A percentile compares a stretch with the other conserved stretches of the same genome.
Conservation (phyloP, 2,797 vertebrate genomes). For the Crocidura indochinensis region DNA sequence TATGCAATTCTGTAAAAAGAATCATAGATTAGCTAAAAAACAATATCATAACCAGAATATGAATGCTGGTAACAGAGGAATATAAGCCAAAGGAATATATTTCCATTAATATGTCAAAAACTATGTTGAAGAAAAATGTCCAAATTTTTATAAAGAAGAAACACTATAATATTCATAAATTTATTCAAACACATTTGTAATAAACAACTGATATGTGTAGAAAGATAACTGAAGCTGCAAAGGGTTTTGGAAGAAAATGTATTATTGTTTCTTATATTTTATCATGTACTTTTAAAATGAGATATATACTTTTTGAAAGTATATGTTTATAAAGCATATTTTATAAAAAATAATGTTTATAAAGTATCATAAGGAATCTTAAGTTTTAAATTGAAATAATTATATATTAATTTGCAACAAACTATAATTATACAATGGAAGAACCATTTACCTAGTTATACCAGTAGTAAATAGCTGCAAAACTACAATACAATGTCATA, state of each 20-base stretch:
- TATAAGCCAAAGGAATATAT: slow-evolving; percentile 24
- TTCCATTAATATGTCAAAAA: slow-evolving; percentile 3
- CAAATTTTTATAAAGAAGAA: slow-evolving; percentile 39
- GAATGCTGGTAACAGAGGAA: too few relatives aligned
- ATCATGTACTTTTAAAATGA: slow-evolving; percentile 53
- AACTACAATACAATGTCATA: slow-evolving; percentile 10
- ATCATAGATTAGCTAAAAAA: too few relatives aligned
- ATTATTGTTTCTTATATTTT: slow-evolving; percentile 2
- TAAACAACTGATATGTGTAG: slow-evolving; percentile 11
- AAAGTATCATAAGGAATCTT: too few relatives aligned
- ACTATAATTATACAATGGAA: too few relatives aligned
- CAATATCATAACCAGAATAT: too few relatives aligned
- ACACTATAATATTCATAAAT: background rate
- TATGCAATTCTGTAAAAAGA: slow-evolving; percentile 29
- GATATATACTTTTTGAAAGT: background rate
- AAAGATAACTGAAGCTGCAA: slow-evolving; percentile 16
- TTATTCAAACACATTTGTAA: slow-evolving; percentile 19
- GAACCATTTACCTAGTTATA: too few relatives aligned
- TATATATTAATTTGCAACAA: too few relatives aligned
- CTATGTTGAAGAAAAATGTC: slow-evolving; percentile 24
- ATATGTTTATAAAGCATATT: too few relatives aligned
- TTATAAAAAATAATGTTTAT: too few relatives aligned
- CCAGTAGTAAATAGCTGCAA: too few relatives aligned
- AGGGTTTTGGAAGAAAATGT: background rate
- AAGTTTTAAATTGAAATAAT: background rate